Evolutionary conservation across 2,113 vertebrate genomes (phyloP).

Genomic region (Noturus placidus): DNA sequence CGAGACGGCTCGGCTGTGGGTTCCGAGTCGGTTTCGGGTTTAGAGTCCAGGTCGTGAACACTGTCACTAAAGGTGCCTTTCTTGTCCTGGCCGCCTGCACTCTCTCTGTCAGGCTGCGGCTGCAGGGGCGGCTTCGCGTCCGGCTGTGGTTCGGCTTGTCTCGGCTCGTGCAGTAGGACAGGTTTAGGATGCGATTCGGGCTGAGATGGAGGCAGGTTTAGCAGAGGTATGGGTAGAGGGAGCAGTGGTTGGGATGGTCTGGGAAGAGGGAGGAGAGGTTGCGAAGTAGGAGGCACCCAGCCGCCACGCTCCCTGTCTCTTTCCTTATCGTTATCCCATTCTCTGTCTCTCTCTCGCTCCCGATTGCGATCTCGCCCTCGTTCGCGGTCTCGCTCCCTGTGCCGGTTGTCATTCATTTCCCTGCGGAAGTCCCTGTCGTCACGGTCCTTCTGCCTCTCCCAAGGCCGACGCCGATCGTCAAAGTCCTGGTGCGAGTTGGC

Average conservation of each 20-base stretch:
- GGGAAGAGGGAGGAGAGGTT: conserved; percentile 57
- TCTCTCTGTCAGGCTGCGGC: conserved; percentile 69
- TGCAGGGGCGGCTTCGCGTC: conserved; percentile 41
- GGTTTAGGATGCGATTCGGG: conserved; percentile 26
- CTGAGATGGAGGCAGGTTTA: conserved; percentile 49
- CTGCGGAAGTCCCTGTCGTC: conserved; percentile 95
- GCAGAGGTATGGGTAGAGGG: conserved; percentile 54
- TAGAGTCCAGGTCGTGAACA: conserved; percentile 79
- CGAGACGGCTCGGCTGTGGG: conserved; percentile 40
- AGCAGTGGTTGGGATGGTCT: conserved; percentile 59
- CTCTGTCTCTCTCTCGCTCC: conserved; percentile 53
- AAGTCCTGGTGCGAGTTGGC: conserved; percentile 91
- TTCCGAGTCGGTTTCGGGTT: conserved; percentile 55
- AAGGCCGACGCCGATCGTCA: conserved; percentile 91
- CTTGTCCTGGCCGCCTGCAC: conserved; percentile 70
- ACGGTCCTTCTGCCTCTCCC: conserved; percentile 93
- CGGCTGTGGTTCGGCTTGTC: conserved; percentile 1
- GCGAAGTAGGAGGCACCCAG: conserved; percentile 68
- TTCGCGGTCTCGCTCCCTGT: conserved; percentile 63
- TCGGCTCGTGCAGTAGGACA: conserved; percentile 42
- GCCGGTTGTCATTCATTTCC: conserved; percentile 90
- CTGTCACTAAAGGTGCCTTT: conserved; percentile 78
- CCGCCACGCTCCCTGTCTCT: conserved; percentile 61
- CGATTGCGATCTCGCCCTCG: conserved; percentile 63
- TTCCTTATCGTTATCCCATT: conserved; percentile 59